A percentile compares a stretch with the other conserved stretches of the same genome.
Evolutionary conservation across 1,140 invertebrate genomes (phyloP).

Genomic region (Monomorium pharaonis): DNA sequence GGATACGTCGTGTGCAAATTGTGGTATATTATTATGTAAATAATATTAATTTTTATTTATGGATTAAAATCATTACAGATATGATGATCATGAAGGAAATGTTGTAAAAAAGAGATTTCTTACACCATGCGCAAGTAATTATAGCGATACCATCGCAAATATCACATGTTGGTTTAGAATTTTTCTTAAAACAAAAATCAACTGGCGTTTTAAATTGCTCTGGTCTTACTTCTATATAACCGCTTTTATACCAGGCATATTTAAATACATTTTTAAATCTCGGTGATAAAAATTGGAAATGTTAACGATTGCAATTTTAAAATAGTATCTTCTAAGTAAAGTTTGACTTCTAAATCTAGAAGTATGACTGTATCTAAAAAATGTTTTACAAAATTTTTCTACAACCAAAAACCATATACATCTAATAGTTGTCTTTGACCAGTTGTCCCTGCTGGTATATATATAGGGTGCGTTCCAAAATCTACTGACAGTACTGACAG

Average conservation of each 20-base stretch:
- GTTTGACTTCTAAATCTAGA: neutral
- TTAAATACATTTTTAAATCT: neutral
- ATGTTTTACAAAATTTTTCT: neutral
- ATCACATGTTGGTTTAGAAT: neutral
- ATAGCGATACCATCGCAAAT: neutral
- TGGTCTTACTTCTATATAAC: neutral
- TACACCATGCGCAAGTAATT: neutral
- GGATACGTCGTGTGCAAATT: too few species aligned
- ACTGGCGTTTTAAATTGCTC: neutral
- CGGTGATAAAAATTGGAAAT: neutral
- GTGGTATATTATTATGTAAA: too few species aligned
- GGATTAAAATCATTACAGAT: too few species aligned
- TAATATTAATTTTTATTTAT: too few species aligned
- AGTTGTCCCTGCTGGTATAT: neutral
- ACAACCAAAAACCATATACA: neutral
- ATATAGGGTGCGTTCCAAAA: too few species aligned
- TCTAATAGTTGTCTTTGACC: neutral
- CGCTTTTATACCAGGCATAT: neutral
- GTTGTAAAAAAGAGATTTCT: neutral
- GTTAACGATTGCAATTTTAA: neutral
- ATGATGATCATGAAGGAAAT: too few species aligned
- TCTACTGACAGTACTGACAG: too few species aligned
- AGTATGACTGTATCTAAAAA: neutral
- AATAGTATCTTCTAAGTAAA: neutral
- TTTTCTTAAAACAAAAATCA: neutral